A percentile compares a stretch with the other conserved stretches of the same genome.
Evolutionary conservation across 2,797 vertebrate species (phyloP).

Genomic region (Buphagus erythrorhynchus): DNA sequence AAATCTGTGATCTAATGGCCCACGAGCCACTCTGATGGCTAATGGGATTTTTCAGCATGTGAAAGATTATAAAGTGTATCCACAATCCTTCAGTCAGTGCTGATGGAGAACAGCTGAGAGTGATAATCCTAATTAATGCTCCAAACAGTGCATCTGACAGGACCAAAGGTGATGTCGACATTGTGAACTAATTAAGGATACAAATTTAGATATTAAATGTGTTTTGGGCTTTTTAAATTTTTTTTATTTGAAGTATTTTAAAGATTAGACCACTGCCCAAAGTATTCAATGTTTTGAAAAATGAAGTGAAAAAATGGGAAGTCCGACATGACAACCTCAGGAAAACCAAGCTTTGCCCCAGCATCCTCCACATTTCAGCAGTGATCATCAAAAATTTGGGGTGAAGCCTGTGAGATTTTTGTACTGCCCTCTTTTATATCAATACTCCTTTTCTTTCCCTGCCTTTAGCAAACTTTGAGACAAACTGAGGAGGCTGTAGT

Average conservation of each 20-base stretch:
- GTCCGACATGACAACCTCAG: rapidly evolving
- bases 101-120: not conserved
- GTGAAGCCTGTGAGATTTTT: not conserved
- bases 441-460: not conserved
- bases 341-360: not conserved
- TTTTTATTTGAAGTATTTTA: not conserved
- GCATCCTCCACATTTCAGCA: not conserved
- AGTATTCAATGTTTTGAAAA: not conserved
- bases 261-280: not conserved
- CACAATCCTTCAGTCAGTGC: not conserved
- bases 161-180: not conserved
- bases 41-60: not conserved
- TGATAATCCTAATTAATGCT: not conserved
- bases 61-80: not conserved
- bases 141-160: not conserved
- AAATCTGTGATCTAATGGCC: not conserved
- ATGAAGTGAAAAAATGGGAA: not conserved
- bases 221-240: rapidly evolving
- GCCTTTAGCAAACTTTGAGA: not conserved
- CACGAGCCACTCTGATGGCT: not conserved
- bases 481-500: not conserved
- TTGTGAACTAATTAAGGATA: not conserved
- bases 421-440: not conserved
- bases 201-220: not conserved
- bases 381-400: not conserved